These are phyloP conservation scores for Liolophura sinensis DNA, from an alignment of 1,140 invertebrate species.

Conservation along the genomic window DNA sequence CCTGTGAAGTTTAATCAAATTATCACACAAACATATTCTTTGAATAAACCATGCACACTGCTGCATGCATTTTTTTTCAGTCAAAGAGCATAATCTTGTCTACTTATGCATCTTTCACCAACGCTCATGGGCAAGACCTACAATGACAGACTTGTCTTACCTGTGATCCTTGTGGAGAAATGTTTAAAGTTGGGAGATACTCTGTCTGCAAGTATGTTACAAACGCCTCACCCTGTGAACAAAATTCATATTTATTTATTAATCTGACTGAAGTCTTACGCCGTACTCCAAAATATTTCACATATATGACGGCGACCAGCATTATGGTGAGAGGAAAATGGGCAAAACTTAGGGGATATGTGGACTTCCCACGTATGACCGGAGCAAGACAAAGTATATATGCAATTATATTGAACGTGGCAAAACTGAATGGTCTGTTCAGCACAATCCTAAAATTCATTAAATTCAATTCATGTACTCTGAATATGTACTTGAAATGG, in stretches of 20 bases:
- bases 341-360: too few relatives aligned
- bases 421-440: not conserved
- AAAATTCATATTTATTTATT: too few relatives aligned
- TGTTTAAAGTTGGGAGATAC: slow-evolving; percentile 59
- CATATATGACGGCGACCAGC: too few relatives aligned
- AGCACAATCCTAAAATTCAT: not conserved
- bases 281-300: too few relatives aligned
- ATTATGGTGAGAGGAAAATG: too few relatives aligned
- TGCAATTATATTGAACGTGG: not conserved
- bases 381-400: too few relatives aligned
- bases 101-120: not conserved
- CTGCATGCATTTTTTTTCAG: not conserved
- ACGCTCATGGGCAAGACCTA: not conserved
- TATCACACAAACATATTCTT: not conserved
- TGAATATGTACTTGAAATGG: not conserved
- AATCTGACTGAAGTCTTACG: too few relatives aligned
- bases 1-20: not conserved
- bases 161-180: slow-evolving; percentile 53
- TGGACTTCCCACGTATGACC: too few relatives aligned
- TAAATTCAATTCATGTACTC: not conserved
- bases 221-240: slow-evolving; percentile 60
- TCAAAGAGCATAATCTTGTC: not conserved
- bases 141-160: slow-evolving; percentile 10
- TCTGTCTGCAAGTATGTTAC: slow-evolving; percentile 57
- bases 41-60: not conserved